Evolutionary conservation across 2,113 vertebrate genomes (phyloP).

Genomic region (Marcusenius ussheri): DNA sequence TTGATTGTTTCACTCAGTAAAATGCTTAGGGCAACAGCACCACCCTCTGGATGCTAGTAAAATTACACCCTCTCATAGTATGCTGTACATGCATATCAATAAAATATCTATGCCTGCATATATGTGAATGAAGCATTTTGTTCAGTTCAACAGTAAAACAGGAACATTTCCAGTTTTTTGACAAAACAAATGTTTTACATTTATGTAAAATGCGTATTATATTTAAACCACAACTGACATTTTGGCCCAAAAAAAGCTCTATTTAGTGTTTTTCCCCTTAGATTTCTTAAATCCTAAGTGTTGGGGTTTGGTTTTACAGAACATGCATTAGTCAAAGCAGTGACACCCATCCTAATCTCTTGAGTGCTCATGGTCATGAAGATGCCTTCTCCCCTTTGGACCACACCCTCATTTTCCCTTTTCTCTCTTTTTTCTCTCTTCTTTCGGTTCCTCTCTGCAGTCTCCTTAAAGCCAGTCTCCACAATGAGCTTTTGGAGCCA

Average conservation of each 20-base stretch:
- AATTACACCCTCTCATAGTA: background rate
- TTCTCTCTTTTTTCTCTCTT: conserved; percentile 50
- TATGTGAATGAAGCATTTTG: background rate
- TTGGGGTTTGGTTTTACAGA: background rate
- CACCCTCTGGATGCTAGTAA: conserved; percentile 42
- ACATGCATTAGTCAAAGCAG: background rate
- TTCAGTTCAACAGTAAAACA: background rate
- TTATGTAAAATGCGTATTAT: background rate
- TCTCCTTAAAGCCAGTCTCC: conserved; percentile 86
- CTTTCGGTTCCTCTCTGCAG: conserved; percentile 74
- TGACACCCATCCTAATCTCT: background rate
- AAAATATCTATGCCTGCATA: background rate
- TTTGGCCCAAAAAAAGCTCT: background rate
- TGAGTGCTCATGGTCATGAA: conserved; percentile 2
- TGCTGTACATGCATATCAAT: background rate
- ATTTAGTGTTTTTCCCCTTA: background rate
- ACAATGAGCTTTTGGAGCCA: conserved; percentile 76
- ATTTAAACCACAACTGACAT: background rate
- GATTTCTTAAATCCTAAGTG: background rate
- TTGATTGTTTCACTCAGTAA: conserved; percentile 9
- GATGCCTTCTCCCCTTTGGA: background rate
- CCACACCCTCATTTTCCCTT: conserved; percentile 19
- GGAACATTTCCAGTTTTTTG: background rate
- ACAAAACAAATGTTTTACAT: background rate
- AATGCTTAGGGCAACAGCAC: conserved; percentile 27